Evolutionary conservation across 1,140 invertebrate genomes (phyloP).

Genomic region (Aphidius ervi): DNA sequence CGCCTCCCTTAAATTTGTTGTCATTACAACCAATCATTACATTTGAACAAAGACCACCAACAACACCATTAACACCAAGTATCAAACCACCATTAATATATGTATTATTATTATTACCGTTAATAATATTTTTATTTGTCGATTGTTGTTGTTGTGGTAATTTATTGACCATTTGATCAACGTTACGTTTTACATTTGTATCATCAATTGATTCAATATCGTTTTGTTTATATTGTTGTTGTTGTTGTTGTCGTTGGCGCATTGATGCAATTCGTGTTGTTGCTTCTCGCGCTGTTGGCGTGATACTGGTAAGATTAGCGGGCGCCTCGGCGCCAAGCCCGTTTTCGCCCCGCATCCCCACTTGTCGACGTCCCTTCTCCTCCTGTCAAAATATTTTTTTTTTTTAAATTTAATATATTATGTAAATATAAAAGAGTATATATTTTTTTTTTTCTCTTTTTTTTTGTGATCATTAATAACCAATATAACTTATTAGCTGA

Average conservation of each 20-base stretch:
- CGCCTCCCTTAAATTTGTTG: constrained; percentile 34
- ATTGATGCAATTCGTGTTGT: constrained; percentile 30
- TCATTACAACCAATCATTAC: constrained; percentile 18
- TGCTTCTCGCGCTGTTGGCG: constrained; percentile 49
- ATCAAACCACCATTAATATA: constrained; percentile 21
- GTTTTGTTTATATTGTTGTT: constrained; percentile 17
- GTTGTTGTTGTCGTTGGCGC: constrained; percentile 27
- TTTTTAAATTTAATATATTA: too few relatives aligned
- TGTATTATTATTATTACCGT: constrained; percentile 14
- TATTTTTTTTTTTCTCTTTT: neutral
- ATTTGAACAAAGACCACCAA: constrained; percentile 24
- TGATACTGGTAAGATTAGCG: constrained; percentile 50
- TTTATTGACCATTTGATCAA: constrained; percentile 6
- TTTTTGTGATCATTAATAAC: neutral
- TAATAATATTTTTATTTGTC: constrained; percentile 2
- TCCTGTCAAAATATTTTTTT: constrained; percentile 29
- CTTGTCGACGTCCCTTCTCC: constrained; percentile 39
- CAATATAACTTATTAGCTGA: too few relatives aligned
- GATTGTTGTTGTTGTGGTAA: neutral
- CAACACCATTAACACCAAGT: constrained; percentile 19
- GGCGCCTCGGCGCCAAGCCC: constrained; percentile 42
- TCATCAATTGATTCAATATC: constrained; percentile 16
- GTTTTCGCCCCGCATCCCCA: constrained; percentile 29
- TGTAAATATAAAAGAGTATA: constrained; percentile 36
- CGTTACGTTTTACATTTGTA: constrained; percentile 17